Base-by-base conservation (phyloP, 2,113 vertebrate genomes). In the Nothocercus nigrocapillus region DNA sequence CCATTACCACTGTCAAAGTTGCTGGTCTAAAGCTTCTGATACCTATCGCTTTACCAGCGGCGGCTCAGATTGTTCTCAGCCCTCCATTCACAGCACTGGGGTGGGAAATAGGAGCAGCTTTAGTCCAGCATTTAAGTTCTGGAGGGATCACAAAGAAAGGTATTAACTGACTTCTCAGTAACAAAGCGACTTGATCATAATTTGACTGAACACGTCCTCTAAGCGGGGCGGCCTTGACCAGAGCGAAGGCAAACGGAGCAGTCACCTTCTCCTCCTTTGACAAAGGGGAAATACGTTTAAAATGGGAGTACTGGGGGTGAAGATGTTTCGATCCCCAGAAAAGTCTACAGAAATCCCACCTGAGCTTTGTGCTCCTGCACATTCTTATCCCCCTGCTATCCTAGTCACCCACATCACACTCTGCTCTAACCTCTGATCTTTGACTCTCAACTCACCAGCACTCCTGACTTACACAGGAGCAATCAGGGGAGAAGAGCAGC, bases 401-500 rank as follows among this genome's bases (percentile, higher is more conserved):
- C 44, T 22, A 19, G 62, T 51, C 72, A 17, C 40, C 5, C 18
- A 2, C 2, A 7, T 28, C 80, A 45, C 7, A 12, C 45, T 73
- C 64, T 34, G 47, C 61, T 62, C 64, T 11, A 42, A 7, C 18
- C 59, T 25, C 77, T 38, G 34, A 20, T 5, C 68, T 66, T 5
- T 7, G 75, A 8, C 59, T 22, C 32, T 9, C 4, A 44, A 24
- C 54, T 64, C 42, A 15, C 25, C 34, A 53, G 67, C 49, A 27
- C 34, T 28, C 49, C 53, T 11, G 53, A 18, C 2, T 6, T 4
- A 13, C 25, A 2, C 3, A 30, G 0, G 28, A 53, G 47, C 67
- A 36, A 9, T 1, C 30, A 64, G 69, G 10, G 24, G 70, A 13
- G 40, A 24, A 62, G 2, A 24, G 8, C 51, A 56, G n/a, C 45